phyloP scores from a whole-genome alignment of 2,113 vertebrate genomes.

The Marmota monax region DNA sequence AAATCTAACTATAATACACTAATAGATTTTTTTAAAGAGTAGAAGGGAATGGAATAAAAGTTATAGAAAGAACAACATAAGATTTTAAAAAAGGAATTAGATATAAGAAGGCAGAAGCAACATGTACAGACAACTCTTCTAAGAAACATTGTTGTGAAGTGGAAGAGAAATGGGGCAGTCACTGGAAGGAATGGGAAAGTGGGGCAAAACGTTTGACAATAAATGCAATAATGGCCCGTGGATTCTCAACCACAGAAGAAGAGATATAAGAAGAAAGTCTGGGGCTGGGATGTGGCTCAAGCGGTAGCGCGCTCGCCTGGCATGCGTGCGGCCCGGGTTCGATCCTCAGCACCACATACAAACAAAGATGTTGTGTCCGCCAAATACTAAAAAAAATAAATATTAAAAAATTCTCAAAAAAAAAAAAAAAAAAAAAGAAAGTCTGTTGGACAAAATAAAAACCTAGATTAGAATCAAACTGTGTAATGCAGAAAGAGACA shows the following conservation, averaged over 20 bases:
- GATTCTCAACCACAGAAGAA: constrained; percentile 1
- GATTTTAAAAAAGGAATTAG: constrained; percentile 1
- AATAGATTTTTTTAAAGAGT: too few species aligned
- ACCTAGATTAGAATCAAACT: not conserved
- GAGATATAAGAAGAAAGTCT: not conserved
- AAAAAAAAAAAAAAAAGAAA: too few species aligned
- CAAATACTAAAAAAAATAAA: too few species aligned
- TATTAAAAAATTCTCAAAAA: too few species aligned
- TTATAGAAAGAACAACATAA: not conserved
- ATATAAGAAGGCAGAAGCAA: not conserved
- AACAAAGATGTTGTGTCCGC: too few species aligned
- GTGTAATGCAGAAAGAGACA: not conserved
- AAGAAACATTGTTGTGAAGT: not conserved
- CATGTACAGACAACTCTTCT: not conserved
- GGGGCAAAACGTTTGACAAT: not conserved
- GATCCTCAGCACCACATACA: too few species aligned
- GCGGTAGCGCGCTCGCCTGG: too few species aligned
- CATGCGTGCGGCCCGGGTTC: too few species aligned
- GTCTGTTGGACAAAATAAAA: constrained; percentile 20
- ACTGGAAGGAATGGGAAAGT: not conserved
- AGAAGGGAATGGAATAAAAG: not conserved
- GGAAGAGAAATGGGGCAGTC: not conserved
- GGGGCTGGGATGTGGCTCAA: too few species aligned
- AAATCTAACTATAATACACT: too few species aligned
- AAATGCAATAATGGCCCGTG: not conserved